Conservation (phyloP, 2,888 invertebrate species). For the Macropis europaea region DNA sequence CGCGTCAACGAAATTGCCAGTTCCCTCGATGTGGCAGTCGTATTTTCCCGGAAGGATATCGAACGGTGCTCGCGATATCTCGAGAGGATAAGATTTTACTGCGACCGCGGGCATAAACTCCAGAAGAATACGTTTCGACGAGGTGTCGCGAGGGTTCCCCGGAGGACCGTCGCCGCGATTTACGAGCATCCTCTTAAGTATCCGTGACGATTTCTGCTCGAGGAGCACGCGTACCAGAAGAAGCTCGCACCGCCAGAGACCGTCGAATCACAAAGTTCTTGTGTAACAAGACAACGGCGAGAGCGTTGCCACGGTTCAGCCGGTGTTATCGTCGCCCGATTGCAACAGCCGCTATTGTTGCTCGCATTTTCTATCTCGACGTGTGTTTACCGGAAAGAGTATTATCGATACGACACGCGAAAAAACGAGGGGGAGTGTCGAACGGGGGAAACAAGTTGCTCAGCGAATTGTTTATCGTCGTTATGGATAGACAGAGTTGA, state of each 20-base stretch:
- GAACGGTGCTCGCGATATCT: conserved; percentile 33
- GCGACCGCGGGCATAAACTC: conserved; percentile 57
- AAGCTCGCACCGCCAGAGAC: conserved; percentile 38
- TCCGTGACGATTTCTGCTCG: conserved; percentile 42
- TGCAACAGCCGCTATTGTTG: conserved; percentile 41
- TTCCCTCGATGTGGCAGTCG: background rate
- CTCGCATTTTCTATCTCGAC: conserved; percentile 25
- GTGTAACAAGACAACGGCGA: conserved; percentile 41
- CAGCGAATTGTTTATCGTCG: conserved; percentile 4
- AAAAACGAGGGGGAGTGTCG: background rate
- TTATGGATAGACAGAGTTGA: too few species aligned
- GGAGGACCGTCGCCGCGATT: conserved; percentile 49
- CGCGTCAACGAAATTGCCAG: background rate
- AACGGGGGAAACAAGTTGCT: conserved; percentile 12
- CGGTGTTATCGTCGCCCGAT: conserved; percentile 36
- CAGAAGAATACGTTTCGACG: conserved; percentile 62
- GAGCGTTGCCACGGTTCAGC: conserved; percentile 44
- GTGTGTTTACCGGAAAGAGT: conserved; percentile 17
- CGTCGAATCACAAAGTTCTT: conserved; percentile 47
- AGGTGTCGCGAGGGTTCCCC: conserved; percentile 56
- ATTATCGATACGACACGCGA: conserved; percentile 21
- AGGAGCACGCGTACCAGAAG: conserved; percentile 18
- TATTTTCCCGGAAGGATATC: conserved; percentile 18
- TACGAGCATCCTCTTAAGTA: conserved; percentile 48
- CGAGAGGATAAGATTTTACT: conserved; percentile 59